A percentile compares a stretch with the other conserved stretches of the same genome.
Conservation (phyloP, 2,888 invertebrate species). For the Pachymerium ferrugineum region DNA sequence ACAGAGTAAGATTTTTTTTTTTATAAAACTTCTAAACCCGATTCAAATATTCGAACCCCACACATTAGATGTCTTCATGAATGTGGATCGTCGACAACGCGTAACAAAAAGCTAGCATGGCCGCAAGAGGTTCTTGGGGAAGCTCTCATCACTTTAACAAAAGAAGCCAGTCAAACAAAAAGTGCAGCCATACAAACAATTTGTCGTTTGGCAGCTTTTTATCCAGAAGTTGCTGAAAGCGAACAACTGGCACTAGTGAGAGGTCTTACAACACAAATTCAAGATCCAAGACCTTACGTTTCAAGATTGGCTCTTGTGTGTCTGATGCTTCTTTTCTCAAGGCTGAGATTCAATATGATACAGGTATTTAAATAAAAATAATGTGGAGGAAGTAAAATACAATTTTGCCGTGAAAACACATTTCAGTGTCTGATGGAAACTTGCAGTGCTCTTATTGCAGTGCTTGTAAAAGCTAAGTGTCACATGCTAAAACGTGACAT, state of each 20-base stretch:
- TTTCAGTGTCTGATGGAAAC: not conserved
- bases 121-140: not conserved
- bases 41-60: not conserved
- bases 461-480: not conserved
- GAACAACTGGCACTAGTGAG: not conserved
- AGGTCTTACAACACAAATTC: not conserved
- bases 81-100: not conserved
- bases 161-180: not conserved
- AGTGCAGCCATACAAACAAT: slow-evolving; percentile 16
- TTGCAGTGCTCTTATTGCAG: not conserved
- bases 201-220: slow-evolving; percentile 23
- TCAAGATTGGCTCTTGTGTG: not conserved
- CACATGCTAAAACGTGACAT: not conserved
- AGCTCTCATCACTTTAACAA: not conserved
- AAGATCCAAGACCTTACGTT: not conserved
- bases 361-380: slow-evolving; percentile 16
- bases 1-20: not conserved
- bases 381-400: no score
- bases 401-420: no score
- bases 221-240: slow-evolving; percentile 24
- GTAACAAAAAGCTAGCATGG: slow-evolving; percentile 1
- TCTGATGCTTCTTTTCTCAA: not conserved
- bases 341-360: slow-evolving; percentile 15
- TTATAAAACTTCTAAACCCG: not conserved
- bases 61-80: not conserved